Percentiles rank a stretch among this genome's conserved stretches.
These are phyloP conservation scores for Origma solitaria DNA, from an alignment of 2,113 vertebrate species.

Conservation along the genomic window DNA sequence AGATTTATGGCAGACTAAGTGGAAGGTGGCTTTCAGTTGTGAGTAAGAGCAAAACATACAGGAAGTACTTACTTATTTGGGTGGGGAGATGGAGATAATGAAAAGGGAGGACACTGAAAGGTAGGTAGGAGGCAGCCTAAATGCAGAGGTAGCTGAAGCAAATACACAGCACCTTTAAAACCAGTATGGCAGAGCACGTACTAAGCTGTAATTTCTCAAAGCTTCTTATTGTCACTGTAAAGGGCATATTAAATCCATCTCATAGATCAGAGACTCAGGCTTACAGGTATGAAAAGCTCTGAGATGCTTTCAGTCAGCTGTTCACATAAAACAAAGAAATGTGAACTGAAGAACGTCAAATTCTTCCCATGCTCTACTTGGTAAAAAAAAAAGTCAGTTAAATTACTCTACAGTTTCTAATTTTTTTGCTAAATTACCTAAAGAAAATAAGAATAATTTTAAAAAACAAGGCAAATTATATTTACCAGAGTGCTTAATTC, in stretches of 20 bases:
- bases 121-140: neutral
- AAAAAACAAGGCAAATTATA: neutral
- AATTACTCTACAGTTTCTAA: neutral
- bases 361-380: neutral
- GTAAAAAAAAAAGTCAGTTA: neutral
- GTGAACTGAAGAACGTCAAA: neutral
- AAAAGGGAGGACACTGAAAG: neutral
- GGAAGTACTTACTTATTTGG: neutral
- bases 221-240: neutral
- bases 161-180: neutral
- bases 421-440: neutral
- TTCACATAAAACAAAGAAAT: neutral
- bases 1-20: neutral
- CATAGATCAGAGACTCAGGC: neutral
- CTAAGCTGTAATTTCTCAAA: neutral
- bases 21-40: neutral
- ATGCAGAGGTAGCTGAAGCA: neutral
- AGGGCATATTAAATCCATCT: neutral
- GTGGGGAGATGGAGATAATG: constrained; percentile 14
- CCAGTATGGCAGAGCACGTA: neutral
- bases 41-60: neutral
- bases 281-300: neutral
- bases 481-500: neutral
- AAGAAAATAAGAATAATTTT: neutral
- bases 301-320: neutral